Conservation (phyloP, 2,113 vertebrate species). For the Malurus alboscapulatus region DNA sequence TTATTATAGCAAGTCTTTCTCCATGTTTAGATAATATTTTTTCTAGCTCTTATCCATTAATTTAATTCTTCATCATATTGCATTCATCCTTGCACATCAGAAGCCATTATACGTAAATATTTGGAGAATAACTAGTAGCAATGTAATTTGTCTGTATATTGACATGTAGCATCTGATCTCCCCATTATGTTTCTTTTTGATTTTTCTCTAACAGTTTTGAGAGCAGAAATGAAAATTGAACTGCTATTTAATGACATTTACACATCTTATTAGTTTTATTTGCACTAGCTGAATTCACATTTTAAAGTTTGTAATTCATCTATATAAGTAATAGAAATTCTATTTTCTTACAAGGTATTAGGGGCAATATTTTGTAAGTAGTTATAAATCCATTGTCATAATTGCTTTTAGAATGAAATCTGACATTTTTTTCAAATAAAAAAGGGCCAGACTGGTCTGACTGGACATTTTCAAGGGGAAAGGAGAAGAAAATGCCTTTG, state of each 20-base stretch:
- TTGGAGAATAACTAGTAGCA: neutral
- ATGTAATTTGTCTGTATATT: neutral
- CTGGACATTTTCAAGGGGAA: neutral
- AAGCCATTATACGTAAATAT: neutral
- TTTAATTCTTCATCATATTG: neutral
- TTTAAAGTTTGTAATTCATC: neutral
- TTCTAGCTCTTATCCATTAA: neutral
- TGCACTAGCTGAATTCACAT: neutral
- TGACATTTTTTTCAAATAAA: slow-evolving; percentile 17
- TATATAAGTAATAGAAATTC: neutral
- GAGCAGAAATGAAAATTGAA: neutral
- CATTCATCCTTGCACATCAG: neutral
- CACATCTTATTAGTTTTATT: neutral
- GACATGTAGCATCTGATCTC: neutral
- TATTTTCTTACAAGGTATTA: neutral
- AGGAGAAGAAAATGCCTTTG: neutral
- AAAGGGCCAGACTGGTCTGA: neutral
- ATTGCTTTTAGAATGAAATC: neutral
- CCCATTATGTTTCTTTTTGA: neutral
- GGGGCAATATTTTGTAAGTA: neutral
- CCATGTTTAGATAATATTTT: neutral
- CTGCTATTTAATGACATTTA: neutral
- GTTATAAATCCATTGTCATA: neutral
- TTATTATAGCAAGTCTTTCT: neutral
- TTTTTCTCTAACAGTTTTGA: neutral